Evolutionary conservation across 1,140 invertebrate species (phyloP), one percentile per base, ranked within the genome.

Genomic region (Rhagoletis pomonella): DNA sequence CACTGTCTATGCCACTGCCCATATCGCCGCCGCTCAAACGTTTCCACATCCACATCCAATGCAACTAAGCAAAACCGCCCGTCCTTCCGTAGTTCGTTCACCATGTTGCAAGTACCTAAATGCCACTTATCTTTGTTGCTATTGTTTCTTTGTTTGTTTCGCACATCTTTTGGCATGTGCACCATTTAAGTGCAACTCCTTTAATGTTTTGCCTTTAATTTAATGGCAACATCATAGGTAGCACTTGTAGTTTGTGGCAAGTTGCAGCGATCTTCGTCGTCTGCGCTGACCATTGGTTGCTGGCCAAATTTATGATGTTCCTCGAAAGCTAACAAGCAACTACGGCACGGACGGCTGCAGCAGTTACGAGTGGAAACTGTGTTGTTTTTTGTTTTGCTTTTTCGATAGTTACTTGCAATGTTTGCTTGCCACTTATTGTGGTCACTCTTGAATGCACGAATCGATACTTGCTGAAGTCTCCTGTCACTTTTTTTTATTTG

Each of bases 131-230:
- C 14, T 4, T 42, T 81, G 14, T 7, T 50, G 73, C 44, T 19
- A 19, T 50, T 81, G 44, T 12, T 81, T 6, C 2, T 12, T 19
- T 19, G 5, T 81, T 81, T 81, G 7, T 81, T 81, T 39, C 10
- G 47, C 47, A 19, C 47, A 73, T 14, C 67, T 73, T 67, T 6
- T 62, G 67, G 67, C 67, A 12, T 55, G 47, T 81, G 73, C 73
- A 19, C 47, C 47, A 81, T 55, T 81, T 81, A 81, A 55, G 73
- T 55, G 73, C 73, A 81, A 55, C 47, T 81, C 73, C 73, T 81
- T 81, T 29, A 81, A 81, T 81, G 73, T 81, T 81, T 42, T 81
- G 73, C 73, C 73, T 81, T 81, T 55, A 81, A 55, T 81, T 81
- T 81, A 81, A 81, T 81, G 17, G 14, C 44, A 81, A 55, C 73